phyloP scores from a whole-genome alignment of 2,113 vertebrate genomes.

The Rhea pennata region DNA sequence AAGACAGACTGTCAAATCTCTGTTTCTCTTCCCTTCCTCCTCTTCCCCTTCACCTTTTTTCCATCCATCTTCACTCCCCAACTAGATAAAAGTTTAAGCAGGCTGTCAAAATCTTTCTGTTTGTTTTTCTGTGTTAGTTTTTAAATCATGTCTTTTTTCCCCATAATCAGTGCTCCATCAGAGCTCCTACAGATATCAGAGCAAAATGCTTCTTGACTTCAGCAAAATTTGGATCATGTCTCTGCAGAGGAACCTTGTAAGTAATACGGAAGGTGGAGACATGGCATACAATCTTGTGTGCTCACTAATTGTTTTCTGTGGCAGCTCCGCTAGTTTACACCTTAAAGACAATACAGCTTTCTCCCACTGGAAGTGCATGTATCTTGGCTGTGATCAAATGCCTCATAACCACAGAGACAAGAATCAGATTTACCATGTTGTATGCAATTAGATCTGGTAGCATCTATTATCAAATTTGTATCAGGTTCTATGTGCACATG shows the following conservation, averaged over 20 bases:
- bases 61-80: not conserved
- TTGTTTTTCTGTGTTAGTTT: not conserved
- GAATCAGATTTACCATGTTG: not conserved
- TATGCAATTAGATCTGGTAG: not conserved
- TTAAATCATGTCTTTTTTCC: not conserved
- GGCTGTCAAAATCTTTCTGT: not conserved
- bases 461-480: not conserved
- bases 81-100: constrained; percentile 13
- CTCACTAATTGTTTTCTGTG: not conserved
- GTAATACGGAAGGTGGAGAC: not conserved
- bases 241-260: not conserved
- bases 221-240: not conserved
- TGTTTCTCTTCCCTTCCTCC: not conserved
- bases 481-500: not conserved
- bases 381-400: not conserved
- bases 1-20: not conserved
- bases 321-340: not conserved
- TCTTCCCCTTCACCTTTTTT: not conserved
- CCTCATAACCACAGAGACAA: not conserved
- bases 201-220: not conserved
- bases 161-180: not conserved
- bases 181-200: not conserved
- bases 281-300: not conserved
- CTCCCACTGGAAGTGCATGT: not conserved
- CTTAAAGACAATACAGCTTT: not conserved